Evolutionary conservation across 1,140 invertebrate genomes (phyloP).

Genomic region (Ooceraea biroi): DNA sequence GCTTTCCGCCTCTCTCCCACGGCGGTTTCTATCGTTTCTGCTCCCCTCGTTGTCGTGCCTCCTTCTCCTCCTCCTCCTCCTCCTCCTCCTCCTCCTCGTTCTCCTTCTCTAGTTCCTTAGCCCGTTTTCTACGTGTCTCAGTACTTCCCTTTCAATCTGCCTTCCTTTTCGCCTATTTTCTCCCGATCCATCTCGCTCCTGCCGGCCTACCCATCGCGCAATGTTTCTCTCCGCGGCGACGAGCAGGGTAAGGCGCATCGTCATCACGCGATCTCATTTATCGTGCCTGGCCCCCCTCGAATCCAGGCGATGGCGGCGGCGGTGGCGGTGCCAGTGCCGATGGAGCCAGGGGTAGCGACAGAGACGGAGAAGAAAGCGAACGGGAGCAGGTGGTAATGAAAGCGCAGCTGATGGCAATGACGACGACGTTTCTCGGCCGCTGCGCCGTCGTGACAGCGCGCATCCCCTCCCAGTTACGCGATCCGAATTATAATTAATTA

Average conservation of each 20-base stretch:
- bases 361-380: conserved; percentile 37
- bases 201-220: conserved; percentile 35
- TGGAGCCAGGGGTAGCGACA: not conserved
- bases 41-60: conserved; percentile 50
- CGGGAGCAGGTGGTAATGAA: conserved; percentile 55
- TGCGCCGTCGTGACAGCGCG: not conserved
- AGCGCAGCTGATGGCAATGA: conserved; percentile 10
- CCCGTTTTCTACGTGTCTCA: conserved; percentile 23
- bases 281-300: conserved; percentile 49
- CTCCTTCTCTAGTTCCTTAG: not conserved
- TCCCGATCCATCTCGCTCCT: conserved; percentile 58
- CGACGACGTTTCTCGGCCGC: not conserved
- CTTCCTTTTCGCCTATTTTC: conserved; percentile 72
- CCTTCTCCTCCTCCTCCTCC: not conserved
- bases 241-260: conserved; percentile 61
- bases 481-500: conserved; percentile 72
- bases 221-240: conserved; percentile 39
- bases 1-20: conserved; percentile 50
- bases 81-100: not conserved
- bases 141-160: conserved; percentile 67
- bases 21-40: conserved; percentile 51
- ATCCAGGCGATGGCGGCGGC: conserved; percentile 4
- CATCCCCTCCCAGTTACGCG: not conserved
- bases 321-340: not conserved
- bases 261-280: conserved; percentile 75